Evolutionary conservation across 2,797 vertebrate species (phyloP).

Genomic region (Xyrichtys novacula): DNA sequence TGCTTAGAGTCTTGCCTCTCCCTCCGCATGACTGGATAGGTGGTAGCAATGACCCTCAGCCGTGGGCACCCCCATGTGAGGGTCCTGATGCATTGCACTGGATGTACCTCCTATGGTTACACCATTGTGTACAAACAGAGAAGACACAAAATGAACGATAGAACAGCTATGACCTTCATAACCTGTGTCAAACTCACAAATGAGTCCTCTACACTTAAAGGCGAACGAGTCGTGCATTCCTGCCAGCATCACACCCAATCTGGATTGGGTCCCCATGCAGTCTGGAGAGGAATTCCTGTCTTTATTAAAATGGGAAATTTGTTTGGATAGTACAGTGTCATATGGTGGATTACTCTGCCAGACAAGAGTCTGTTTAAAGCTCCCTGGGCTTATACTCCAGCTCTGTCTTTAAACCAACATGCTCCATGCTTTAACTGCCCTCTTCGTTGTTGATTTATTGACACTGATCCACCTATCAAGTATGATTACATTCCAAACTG

Average conservation of each 20-base stretch:
- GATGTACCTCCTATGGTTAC: too few relatives aligned
- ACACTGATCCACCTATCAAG: conserved; percentile 58
- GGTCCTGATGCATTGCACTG: too few relatives aligned
- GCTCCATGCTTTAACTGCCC: conserved; percentile 24
- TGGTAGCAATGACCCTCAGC: too few relatives aligned
- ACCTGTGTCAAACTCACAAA: conserved; percentile 7
- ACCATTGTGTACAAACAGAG: background rate
- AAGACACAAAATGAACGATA: background rate
- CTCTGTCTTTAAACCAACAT: conserved; percentile 51
- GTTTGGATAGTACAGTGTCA: conserved; percentile 61
- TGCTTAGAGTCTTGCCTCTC: too few relatives aligned
- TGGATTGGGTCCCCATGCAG: conserved; percentile 24
- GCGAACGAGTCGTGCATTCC: conserved; percentile 34
- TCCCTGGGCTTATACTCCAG: conserved; percentile 39
- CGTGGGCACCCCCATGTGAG: too few relatives aligned
- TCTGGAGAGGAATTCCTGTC: conserved; percentile 68
- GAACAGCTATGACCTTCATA: background rate
- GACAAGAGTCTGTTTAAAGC: conserved; percentile 55
- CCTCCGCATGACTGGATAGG: too few relatives aligned
- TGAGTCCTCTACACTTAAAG: conserved; percentile 7
- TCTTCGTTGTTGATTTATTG: conserved; percentile 69
- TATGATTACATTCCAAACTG: conserved; percentile 68
- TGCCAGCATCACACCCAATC: conserved; percentile 45
- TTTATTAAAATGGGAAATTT: conserved; percentile 79
- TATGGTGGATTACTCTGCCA: conserved; percentile 66